Conservation (phyloP, 2,888 invertebrate genomes). For the Drosophila falleni region DNA sequence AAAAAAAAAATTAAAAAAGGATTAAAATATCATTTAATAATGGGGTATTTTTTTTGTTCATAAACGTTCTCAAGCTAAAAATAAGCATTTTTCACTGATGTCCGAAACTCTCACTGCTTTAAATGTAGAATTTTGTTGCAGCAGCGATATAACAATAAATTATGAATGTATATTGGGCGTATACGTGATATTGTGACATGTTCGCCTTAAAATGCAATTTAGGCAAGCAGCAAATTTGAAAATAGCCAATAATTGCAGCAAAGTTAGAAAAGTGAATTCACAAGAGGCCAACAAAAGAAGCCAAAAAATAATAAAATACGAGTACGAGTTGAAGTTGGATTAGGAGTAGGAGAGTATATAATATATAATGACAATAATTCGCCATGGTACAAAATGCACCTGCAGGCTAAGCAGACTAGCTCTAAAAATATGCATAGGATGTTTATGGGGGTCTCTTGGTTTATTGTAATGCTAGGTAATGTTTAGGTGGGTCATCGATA, state of each 20-base stretch:
- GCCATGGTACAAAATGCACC: constrained; percentile 75
- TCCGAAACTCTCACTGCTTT: neutral
- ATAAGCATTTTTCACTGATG: neutral
- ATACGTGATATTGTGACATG: constrained; percentile 60
- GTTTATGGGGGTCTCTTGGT: constrained; percentile 28
- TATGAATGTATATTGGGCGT: constrained; percentile 37
- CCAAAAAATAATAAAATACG: constrained; percentile 12
- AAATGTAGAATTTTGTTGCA: neutral
- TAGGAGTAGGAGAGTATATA: constrained; percentile 26
- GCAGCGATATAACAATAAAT: neutral
- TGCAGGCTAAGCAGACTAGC: constrained; percentile 67
- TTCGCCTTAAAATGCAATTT: constrained; percentile 44
- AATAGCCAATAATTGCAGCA: constrained; percentile 54
- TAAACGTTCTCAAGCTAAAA: neutral
- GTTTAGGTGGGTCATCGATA: constrained; percentile 62
- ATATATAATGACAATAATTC: constrained; percentile 80
- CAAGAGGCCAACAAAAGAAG: constrained; percentile 39
- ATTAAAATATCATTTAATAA: no score
- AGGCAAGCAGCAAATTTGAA: constrained; percentile 30
- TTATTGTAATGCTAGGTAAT: constrained; percentile 43
- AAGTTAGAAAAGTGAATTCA: constrained; percentile 29
- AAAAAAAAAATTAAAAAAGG: no score
- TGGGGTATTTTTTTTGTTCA: no score
- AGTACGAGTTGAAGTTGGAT: constrained; percentile 43
- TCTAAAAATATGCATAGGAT: constrained; percentile 54